These are phyloP conservation scores for Leptopilina drosophilae DNA, from an alignment of 2,888 invertebrate species.

Conservation along the genomic window DNA sequence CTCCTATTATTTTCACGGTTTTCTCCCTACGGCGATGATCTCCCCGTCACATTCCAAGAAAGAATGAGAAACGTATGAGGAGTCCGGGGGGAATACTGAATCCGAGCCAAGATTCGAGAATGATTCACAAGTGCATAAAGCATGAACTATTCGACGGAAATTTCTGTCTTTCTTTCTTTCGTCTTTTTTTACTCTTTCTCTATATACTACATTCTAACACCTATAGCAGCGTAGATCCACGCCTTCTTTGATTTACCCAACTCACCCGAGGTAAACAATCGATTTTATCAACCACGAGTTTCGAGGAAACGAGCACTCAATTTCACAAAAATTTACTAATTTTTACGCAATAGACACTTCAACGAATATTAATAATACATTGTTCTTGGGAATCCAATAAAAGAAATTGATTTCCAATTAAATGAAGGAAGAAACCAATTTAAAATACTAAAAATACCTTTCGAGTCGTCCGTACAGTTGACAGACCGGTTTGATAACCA, in stretches of 20 bases:
- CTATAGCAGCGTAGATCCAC: conserved; percentile 20
- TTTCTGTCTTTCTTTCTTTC: neutral
- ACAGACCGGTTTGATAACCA: conserved; percentile 22
- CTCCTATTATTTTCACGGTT: conserved; percentile 58
- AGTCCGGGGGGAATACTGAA: neutral
- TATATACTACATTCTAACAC: conserved; percentile 12
- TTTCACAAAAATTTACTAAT: neutral
- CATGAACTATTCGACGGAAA: conserved; percentile 32
- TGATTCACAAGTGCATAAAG: conserved; percentile 38
- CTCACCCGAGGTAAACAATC: conserved; percentile 37
- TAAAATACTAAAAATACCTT: conserved; percentile 19
- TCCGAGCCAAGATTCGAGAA: conserved; percentile 23
- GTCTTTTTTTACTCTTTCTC: conserved; percentile 11
- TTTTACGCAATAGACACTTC: conserved; percentile 8
- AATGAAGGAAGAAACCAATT: conserved; percentile 1
- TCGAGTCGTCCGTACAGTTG: neutral
- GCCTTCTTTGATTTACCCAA: conserved; percentile 37
- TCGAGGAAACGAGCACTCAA: conserved; percentile 27
- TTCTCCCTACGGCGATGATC: conserved; percentile 52
- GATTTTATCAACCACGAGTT: conserved; percentile 36
- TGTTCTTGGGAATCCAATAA: conserved; percentile 3
- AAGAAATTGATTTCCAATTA: conserved; percentile 27
- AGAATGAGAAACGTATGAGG: conserved; percentile 49
- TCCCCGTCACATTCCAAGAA: conserved; percentile 60
- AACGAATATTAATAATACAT: neutral